phyloP scores from a whole-genome alignment of 2,797 vertebrate genomes.

The Coccyzus lansbergi region DNA sequence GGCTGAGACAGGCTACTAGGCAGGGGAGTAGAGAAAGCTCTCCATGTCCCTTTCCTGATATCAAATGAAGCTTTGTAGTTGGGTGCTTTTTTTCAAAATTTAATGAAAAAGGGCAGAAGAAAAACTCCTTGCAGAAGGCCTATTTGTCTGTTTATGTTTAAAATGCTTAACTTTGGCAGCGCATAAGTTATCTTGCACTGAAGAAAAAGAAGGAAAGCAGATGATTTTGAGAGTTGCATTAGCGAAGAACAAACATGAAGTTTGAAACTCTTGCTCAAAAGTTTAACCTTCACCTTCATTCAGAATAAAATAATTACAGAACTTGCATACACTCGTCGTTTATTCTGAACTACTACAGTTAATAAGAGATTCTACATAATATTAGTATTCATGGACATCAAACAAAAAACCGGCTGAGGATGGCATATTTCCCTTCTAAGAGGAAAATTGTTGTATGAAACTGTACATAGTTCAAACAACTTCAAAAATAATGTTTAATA shows the following conservation, averaged over 20 bases:
- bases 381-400: conserved; percentile 70
- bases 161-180: not conserved
- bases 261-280: conserved; percentile 1
- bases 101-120: not conserved
- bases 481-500: conserved; percentile 79
- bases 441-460: conserved; percentile 71
- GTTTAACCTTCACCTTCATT: not conserved
- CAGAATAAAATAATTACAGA: conserved; percentile 42
- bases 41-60: not conserved
- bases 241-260: not conserved
- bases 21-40: not conserved
- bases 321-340: conserved; percentile 9
- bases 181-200: not conserved
- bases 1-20: not conserved
- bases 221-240: not conserved
- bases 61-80: not conserved
- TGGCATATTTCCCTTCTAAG: conserved; percentile 69
- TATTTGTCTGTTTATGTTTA: not conserved
- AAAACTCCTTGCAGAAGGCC: not conserved
- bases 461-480: conserved; percentile 70
- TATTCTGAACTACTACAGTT: conserved; percentile 43
- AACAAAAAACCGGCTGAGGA: conserved; percentile 69
- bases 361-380: conserved; percentile 20
- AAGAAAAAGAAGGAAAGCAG: not conserved
- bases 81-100: not conserved